phyloP scores from a whole-genome alignment of 2,888 invertebrate species.

The Horisme vitalbata region DNA sequence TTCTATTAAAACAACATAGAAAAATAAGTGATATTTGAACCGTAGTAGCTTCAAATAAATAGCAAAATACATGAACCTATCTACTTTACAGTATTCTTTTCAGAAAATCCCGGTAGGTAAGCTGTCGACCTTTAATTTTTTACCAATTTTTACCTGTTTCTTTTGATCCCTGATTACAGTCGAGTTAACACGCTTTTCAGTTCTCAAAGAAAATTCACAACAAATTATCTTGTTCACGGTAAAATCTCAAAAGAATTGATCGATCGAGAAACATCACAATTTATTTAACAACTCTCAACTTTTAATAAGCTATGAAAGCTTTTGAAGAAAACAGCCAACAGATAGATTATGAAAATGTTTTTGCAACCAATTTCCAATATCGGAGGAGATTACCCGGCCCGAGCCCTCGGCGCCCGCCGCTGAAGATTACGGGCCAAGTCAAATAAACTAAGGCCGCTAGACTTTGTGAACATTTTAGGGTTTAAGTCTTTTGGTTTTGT shows the following conservation, averaged over 20 bases:
- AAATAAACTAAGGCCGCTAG: constrained; percentile 12
- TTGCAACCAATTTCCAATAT: constrained; percentile 21
- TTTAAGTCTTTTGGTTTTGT: too few relatives aligned
- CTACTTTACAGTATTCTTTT: too few relatives aligned
- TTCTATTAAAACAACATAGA: too few relatives aligned
- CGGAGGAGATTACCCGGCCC: constrained; percentile 11
- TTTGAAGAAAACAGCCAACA: constrained; percentile 22
- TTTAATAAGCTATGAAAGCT: constrained; percentile 32
- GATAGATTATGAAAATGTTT: constrained; percentile 29
- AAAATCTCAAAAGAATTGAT: constrained; percentile 16
- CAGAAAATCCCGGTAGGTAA: too few relatives aligned
- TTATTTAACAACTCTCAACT: constrained; percentile 25
- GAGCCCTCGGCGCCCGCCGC: not conserved
- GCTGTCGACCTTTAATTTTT: too few relatives aligned
- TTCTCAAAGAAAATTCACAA: constrained; percentile 11
- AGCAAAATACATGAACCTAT: too few relatives aligned
- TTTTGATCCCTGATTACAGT: constrained; percentile 3
- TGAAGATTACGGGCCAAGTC: constrained; percentile 15
- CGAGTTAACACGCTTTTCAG: constrained; percentile 10
- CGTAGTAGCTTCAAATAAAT: too few relatives aligned
- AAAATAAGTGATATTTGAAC: too few relatives aligned
- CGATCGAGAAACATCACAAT: constrained; percentile 17
- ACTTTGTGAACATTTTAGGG: not conserved
- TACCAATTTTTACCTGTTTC: too few relatives aligned
- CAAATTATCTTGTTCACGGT: not conserved